phyloP scores from a whole-genome alignment of 2,888 invertebrate species.

The Zygogramma bicolorata region DNA sequence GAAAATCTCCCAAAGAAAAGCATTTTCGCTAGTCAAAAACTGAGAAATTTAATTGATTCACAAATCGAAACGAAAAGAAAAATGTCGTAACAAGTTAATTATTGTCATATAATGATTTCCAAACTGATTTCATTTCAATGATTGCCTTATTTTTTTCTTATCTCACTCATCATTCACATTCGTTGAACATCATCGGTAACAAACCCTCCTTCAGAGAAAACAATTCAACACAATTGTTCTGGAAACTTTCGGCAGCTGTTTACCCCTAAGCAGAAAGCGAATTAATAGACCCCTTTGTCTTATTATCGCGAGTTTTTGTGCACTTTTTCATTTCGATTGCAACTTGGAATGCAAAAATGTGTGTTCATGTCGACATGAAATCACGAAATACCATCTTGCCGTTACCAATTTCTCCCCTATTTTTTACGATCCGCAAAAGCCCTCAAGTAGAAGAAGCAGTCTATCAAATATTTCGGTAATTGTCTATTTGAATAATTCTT shows the following conservation, averaged over 20 bases:
- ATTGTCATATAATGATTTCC: too few relatives aligned
- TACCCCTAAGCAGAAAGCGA: background rate
- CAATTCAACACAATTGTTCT: background rate
- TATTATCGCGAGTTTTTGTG: conserved; percentile 20
- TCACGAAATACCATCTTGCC: background rate
- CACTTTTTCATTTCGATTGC: conserved; percentile 32
- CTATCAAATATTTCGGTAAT: conserved; percentile 40
- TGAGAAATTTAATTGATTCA: too few relatives aligned
- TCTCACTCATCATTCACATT: too few relatives aligned
- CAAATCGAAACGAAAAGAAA: too few relatives aligned
- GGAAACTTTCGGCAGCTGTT: background rate
- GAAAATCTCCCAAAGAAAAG: too few relatives aligned
- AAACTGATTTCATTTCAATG: too few relatives aligned
- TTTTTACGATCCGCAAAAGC: background rate
- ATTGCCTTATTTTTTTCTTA: too few relatives aligned
- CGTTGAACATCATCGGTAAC: too few relatives aligned
- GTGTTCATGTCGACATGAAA: conserved; percentile 23
- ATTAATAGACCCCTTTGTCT: conserved; percentile 8
- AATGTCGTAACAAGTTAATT: too few relatives aligned
- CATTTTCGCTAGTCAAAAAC: too few relatives aligned
- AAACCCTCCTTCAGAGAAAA: too few relatives aligned
- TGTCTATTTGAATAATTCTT: conserved; percentile 35
- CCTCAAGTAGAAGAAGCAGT: conserved; percentile 12
- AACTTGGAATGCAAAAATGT: conserved; percentile 31
- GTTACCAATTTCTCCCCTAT: background rate